Evolutionary conservation across 2,113 vertebrate genomes (phyloP).

Genomic region (Platycercus adscitus): DNA sequence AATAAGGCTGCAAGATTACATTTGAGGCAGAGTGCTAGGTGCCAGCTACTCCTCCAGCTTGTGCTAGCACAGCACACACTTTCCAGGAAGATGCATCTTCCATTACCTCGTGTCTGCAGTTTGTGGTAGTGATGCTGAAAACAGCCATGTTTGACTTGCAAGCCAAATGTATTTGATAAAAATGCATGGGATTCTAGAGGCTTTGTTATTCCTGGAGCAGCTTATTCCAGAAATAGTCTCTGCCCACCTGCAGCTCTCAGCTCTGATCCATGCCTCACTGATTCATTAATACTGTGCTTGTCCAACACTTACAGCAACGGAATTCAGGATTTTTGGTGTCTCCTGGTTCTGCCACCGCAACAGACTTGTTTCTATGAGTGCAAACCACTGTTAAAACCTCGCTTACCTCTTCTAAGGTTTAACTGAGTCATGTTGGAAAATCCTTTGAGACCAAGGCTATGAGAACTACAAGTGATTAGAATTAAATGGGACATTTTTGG

Average conservation of each 20-base stretch:
- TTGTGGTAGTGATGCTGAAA: neutral
- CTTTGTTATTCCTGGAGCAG: neutral
- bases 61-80: neutral
- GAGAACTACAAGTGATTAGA: neutral
- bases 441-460: neutral
- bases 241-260: neutral
- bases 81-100: neutral
- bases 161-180: neutral
- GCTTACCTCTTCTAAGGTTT: neutral
- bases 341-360: neutral
- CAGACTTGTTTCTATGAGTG: neutral
- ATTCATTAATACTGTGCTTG: neutral
- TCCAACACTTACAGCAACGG: neutral
- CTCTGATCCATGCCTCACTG: neutral
- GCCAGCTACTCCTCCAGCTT: neutral
- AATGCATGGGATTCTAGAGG: neutral
- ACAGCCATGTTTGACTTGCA: neutral
- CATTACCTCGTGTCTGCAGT: neutral
- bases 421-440: neutral
- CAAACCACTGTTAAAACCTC: neutral
- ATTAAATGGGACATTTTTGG: conserved; percentile 1
- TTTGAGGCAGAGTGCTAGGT: neutral
- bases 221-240: neutral
- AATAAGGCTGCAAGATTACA: neutral
- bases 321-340: neutral